Conservation (phyloP, 2,888 invertebrate genomes). For the Alcis repandata region DNA sequence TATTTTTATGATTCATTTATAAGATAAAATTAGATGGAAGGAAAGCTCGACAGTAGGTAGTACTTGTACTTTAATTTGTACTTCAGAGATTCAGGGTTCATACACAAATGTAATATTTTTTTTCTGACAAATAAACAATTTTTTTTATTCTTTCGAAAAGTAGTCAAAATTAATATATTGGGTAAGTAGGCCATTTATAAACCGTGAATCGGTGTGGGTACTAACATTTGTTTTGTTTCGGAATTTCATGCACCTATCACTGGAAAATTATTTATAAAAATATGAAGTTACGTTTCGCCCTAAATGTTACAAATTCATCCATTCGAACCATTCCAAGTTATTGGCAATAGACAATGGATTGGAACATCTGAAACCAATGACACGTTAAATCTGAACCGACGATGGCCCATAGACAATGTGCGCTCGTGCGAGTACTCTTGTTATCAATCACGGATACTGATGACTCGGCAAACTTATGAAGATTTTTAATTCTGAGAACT, state of each 20-base stretch:
- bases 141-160: too few relatives aligned
- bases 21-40: too few relatives aligned
- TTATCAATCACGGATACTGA: slow-evolving; percentile 35
- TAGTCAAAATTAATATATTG: too few relatives aligned
- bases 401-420: slow-evolving; percentile 40
- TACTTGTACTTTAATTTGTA: too few relatives aligned
- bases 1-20: too few relatives aligned
- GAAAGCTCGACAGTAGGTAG: too few relatives aligned
- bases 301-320: background rate
- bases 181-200: too few relatives aligned
- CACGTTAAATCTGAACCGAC: slow-evolving; percentile 37
- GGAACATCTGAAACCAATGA: slow-evolving; percentile 29
- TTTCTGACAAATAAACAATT: too few relatives aligned
- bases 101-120: too few relatives aligned
- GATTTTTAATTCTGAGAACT: slow-evolving; percentile 10
- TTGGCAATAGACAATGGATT: slow-evolving; percentile 26
- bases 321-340: slow-evolving; percentile 12
- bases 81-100: too few relatives aligned
- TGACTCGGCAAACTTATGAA: slow-evolving; percentile 21
- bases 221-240: background rate
- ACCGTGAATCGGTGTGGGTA: background rate
- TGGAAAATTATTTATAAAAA: background rate
- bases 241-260: background rate
- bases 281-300: too few relatives aligned
- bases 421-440: slow-evolving; percentile 44